Conservation (phyloP, 1,140 invertebrate species). For the Drosophila repletoides region DNA sequence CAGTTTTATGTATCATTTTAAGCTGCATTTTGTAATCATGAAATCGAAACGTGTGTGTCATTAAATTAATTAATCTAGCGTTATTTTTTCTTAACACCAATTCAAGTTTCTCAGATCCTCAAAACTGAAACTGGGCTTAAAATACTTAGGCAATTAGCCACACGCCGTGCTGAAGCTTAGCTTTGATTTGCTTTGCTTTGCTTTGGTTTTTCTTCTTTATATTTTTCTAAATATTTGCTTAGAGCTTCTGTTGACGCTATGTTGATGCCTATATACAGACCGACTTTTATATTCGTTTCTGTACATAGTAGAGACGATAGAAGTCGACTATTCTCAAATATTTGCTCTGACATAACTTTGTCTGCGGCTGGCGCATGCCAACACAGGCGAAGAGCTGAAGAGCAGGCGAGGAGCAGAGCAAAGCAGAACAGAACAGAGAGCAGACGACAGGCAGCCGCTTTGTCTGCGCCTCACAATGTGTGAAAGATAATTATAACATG, state of each 20-base stretch:
- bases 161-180: constrained; percentile 49
- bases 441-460: constrained; percentile 53
- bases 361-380: constrained; percentile 69
- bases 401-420: not conserved
- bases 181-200: constrained; percentile 31
- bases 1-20: constrained; percentile 71
- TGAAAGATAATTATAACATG: constrained; percentile 76
- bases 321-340: constrained; percentile 62
- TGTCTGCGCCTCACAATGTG: constrained; percentile 63
- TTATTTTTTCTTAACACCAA: constrained; percentile 68
- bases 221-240: constrained; percentile 71
- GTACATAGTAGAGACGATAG: not conserved
- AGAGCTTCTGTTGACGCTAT: constrained; percentile 58
- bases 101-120: not conserved
- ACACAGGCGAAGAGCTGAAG: constrained; percentile 4
- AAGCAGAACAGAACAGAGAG: too few relatives aligned
- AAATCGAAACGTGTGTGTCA: constrained; percentile 50
- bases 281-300: constrained; percentile 24
- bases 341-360: constrained; percentile 79
- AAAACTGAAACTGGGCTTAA: constrained; percentile 1
- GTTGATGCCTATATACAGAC: too few relatives aligned
- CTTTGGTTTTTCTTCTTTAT: constrained; percentile 11
- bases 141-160: constrained; percentile 62
- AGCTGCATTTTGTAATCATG: constrained; percentile 65
- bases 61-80: constrained; percentile 78